These are phyloP conservation scores for Scaptomyza flava DNA, from an alignment of 2,888 invertebrate species.

Conservation along the genomic window DNA sequence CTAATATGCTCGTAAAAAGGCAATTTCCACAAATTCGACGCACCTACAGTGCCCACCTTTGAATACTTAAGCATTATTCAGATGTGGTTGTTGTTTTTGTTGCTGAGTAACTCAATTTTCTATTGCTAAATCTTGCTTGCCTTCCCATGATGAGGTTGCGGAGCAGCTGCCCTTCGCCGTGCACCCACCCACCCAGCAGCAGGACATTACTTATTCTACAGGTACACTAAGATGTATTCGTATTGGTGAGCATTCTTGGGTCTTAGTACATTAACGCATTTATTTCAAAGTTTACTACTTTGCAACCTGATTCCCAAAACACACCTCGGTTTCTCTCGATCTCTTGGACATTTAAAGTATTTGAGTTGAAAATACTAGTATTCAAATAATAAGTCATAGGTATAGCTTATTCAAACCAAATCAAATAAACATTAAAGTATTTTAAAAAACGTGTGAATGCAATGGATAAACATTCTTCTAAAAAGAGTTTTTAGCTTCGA, in stretches of 20 bases:
- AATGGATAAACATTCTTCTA: too few relatives aligned
- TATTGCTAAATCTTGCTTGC: conserved; percentile 69
- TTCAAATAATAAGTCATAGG: too few relatives aligned
- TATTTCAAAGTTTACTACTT: conserved; percentile 68
- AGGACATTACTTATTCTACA: conserved; percentile 59
- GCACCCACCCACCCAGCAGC: conserved; percentile 32
- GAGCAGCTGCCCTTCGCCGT: conserved; percentile 43
- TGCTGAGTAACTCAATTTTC: conserved; percentile 77
- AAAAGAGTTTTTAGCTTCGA: background rate
- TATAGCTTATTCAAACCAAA: too few relatives aligned
- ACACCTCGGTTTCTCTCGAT: conserved; percentile 2
- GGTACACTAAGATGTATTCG: conserved; percentile 19
- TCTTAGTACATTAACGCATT: conserved; percentile 72
- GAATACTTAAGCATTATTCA: conserved; percentile 49
- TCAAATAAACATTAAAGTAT: too few relatives aligned
- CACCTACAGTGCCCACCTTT: conserved; percentile 56
- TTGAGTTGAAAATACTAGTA: too few relatives aligned
- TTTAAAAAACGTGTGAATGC: too few relatives aligned
- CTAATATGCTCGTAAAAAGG: conserved; percentile 81
- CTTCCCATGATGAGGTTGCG: conserved; percentile 52
- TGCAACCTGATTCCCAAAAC: conserved; percentile 41
- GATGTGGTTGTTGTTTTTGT: conserved; percentile 48
- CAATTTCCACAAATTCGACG: conserved; percentile 74
- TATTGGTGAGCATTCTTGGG: conserved; percentile 23
- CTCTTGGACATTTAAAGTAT: background rate